Evolutionary conservation across 2,797 vertebrate species (phyloP).

Genomic region (Triplophysa yarkandensis): DNA sequence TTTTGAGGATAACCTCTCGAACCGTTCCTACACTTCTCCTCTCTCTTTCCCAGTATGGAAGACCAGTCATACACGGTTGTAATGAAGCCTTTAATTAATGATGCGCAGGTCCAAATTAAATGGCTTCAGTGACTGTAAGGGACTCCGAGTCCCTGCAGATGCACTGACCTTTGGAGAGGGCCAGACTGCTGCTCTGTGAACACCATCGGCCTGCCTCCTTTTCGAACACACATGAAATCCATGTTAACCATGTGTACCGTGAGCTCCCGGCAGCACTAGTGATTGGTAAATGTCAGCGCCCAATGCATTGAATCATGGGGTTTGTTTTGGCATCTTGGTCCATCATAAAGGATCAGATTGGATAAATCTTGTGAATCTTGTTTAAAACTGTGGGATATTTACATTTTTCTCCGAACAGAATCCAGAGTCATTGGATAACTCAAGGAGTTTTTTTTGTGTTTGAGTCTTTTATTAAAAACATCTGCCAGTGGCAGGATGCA

Average conservation of each 20-base stretch:
- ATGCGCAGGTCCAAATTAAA: slow-evolving; percentile 43
- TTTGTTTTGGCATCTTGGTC: slow-evolving; percentile 38
- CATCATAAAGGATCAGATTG: slow-evolving; percentile 13
- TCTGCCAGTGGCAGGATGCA: neutral
- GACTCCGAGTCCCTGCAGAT: slow-evolving; percentile 41
- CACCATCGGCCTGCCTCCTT: neutral
- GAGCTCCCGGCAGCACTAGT: slow-evolving; percentile 27
- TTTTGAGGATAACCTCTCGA: slow-evolving; percentile 18
- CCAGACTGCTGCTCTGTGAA: slow-evolving; percentile 39
- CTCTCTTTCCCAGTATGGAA: neutral
- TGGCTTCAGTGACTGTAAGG: slow-evolving; percentile 9
- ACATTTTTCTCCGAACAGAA: slow-evolving; percentile 35
- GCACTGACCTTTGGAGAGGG: slow-evolving; percentile 58
- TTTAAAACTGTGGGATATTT: slow-evolving; percentile 36
- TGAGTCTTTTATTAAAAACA: slow-evolving; percentile 7
- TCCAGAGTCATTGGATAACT: slow-evolving; percentile 34
- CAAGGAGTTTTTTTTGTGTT: neutral
- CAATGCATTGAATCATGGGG: slow-evolving; percentile 47
- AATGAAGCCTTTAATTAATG: slow-evolving; percentile 51
- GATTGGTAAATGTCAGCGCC: slow-evolving; percentile 59
- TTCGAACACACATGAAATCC: slow-evolving; percentile 7
- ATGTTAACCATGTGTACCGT: slow-evolving; percentile 4
- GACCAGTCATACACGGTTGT: slow-evolving; percentile 15
- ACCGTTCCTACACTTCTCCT: neutral
- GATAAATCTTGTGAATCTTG: neutral